Evolutionary conservation across 2,113 vertebrate species (phyloP).

Genomic region (Azemiops feae): DNA sequence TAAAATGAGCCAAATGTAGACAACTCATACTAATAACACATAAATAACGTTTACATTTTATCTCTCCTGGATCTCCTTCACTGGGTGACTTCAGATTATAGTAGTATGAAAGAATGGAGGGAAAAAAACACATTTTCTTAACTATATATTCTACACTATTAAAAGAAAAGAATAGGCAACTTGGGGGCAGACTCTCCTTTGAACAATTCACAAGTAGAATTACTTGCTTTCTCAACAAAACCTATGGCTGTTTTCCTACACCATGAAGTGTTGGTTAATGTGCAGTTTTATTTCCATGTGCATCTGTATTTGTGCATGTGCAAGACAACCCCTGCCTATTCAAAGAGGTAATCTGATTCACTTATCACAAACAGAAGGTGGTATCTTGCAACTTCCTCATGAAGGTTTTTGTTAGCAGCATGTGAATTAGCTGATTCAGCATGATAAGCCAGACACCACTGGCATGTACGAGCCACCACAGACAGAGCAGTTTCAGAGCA

Average conservation of each 20-base stretch:
- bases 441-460: neutral
- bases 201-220: neutral
- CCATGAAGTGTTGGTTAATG: too few species aligned
- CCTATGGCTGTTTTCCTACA: neutral
- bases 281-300: neutral
- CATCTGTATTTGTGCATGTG: neutral
- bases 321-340: neutral
- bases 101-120: neutral
- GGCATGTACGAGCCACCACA: neutral
- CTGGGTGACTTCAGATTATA: neutral
- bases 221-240: neutral
- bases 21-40: neutral
- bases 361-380: neutral
- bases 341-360: neutral
- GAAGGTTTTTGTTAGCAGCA: neutral
- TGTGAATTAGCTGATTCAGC: neutral
- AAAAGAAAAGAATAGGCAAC: neutral
- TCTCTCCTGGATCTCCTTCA: neutral
- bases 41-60: neutral
- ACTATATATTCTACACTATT: neutral
- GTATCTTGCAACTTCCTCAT: neutral
- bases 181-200: neutral
- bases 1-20: neutral
- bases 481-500: conserved; percentile 25
- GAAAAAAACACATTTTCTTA: neutral